Evolutionary conservation across 92 coral and sea anemone genomes (phyloP), one percentile per base, ranked within the genome.

Genomic region (Phymanthus crucifer): DNA sequence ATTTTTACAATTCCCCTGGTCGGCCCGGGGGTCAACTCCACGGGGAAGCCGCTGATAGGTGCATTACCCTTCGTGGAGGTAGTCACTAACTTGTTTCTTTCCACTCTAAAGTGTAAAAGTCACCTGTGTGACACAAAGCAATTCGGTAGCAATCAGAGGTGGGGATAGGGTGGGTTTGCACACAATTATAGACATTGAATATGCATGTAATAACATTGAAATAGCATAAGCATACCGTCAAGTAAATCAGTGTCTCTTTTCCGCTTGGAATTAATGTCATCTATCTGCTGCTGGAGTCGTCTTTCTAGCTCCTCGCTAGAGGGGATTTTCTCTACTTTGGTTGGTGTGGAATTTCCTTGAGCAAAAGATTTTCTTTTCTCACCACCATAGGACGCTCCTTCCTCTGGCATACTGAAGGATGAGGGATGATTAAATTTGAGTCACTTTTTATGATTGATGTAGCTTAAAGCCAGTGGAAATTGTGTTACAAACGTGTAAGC

Each of bases 231-330:
- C n/a, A n/a, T 78, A 95, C 98, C 93, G 69, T 83, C 77, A 65
- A 95, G 57, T 36, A 94, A 69, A 81, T 90, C 96, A 31, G 95
- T 92, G 87, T 95, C 99, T 80, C 99, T 89, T 84, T 93, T 95
- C 31, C 99, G 73, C 73, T 95, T 95, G 54, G 95, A 90, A 72
- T 95, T 95, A 47, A 95, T 93, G 79, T 92, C 97, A 76, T 95
- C 99, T 35, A 95, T 94, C 36, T 90, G 87, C 79, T 95, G 97
- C 81, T 93, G 99, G 33, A 89, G 89, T 47, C 83, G 88, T 79
- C 99, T 87, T 72, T 95, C 92, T 32, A 95, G 74, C 70, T 95
- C 99, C 48, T 85, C 89, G 27, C 95, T 93, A 24, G 91, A 87
- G 32, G 90, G 84, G 8, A 65, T 46, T 31, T 78, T 78, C 32